These are phyloP conservation scores for Myrmophylax atrothorax DNA, from an alignment of 2,113 vertebrate species.

Conservation along the genomic window DNA sequence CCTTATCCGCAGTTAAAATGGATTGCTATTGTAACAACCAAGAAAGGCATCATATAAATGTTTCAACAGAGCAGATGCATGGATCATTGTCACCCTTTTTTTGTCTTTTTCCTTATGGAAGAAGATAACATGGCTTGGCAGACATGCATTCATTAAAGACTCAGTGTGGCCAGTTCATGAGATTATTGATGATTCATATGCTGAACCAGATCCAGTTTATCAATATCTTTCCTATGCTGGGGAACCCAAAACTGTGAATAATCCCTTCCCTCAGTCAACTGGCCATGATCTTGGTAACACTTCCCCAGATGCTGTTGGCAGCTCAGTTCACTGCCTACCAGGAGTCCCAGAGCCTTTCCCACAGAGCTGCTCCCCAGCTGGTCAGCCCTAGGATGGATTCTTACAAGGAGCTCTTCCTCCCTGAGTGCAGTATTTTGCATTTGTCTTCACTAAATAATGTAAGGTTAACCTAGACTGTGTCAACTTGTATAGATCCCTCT, in stretches of 20 bases:
- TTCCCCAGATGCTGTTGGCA: neutral
- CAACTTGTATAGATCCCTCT: neutral
- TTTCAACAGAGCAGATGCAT: slow-evolving; percentile 22
- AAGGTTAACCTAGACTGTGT: neutral
- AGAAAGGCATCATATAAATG: slow-evolving; percentile 15
- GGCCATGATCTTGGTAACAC: neutral
- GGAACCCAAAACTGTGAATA: neutral
- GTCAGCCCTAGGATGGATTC: neutral
- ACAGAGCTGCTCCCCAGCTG: neutral
- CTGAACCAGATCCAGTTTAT: neutral
- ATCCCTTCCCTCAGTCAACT: neutral
- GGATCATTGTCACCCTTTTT: slow-evolving; percentile 33
- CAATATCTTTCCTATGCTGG: neutral
- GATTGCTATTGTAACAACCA: neutral
- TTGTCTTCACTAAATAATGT: neutral
- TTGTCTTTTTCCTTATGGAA: slow-evolving; percentile 77
- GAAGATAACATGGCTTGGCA: slow-evolving; percentile 69
- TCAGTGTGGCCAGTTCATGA: slow-evolving; percentile 65
- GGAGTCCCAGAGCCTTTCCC: neutral
- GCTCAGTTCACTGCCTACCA: neutral
- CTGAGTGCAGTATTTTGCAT: neutral
- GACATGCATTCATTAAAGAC: slow-evolving; percentile 76
- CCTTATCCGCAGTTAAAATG: neutral
- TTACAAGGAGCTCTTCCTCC: neutral
- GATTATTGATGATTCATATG: neutral